Evolutionary conservation across 1,140 invertebrate genomes (phyloP).

Genomic region (Caenorhabditis brenneri): DNA sequence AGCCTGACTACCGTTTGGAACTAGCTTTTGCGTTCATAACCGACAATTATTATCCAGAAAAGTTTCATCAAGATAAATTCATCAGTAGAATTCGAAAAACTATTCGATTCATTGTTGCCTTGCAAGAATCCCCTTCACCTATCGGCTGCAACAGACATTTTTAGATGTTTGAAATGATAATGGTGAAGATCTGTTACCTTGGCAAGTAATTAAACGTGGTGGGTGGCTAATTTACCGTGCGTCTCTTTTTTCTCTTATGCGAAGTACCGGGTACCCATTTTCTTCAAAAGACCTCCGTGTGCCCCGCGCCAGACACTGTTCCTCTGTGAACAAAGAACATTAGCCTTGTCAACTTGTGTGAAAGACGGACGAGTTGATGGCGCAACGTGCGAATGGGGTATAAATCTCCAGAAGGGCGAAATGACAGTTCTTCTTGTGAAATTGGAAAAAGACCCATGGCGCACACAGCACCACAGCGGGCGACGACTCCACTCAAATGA

Average conservation of each 20-base stretch:
- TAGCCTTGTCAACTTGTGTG: slow-evolving; percentile 36
- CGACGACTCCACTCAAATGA: neutral
- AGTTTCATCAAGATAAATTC: too few species aligned
- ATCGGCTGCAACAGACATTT: too few species aligned
- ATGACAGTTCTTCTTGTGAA: neutral
- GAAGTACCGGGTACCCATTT: neutral
- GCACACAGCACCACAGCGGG: neutral
- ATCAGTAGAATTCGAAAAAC: too few species aligned
- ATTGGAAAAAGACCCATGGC: neutral
- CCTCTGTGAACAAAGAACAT: slow-evolving; percentile 30
- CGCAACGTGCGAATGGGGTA: slow-evolving; percentile 38
- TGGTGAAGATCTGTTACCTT: neutral
- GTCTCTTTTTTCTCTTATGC: neutral
- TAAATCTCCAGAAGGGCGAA: slow-evolving; percentile 17
- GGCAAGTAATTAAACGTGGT: neutral
- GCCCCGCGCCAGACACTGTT: slow-evolving; percentile 10
- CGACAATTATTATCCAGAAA: too few species aligned
- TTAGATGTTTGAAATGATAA: neutral
- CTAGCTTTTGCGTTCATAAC: too few species aligned
- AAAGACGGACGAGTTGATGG: slow-evolving; percentile 25
- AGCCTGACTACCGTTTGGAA: too few species aligned
- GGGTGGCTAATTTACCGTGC: neutral
- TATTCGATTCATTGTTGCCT: too few species aligned
- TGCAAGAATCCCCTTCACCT: too few species aligned
- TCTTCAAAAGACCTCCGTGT: neutral